These are phyloP conservation scores for Desoria tigrina DNA, from an alignment of 2,888 invertebrate species.

Conservation along the genomic window DNA sequence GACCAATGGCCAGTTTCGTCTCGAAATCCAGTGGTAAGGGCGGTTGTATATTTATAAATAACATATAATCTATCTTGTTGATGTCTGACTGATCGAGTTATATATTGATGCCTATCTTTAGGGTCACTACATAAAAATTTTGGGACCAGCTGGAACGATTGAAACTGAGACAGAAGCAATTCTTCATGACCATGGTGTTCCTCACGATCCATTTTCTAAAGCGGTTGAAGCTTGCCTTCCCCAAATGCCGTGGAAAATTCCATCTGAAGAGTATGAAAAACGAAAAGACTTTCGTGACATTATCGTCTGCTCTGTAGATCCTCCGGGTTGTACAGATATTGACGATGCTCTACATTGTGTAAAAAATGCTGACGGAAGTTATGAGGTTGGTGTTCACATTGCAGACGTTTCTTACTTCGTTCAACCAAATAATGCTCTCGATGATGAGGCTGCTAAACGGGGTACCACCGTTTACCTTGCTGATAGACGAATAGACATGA, in stretches of 20 bases:
- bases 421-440: constrained; percentile 85
- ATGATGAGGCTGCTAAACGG: constrained; percentile 87
- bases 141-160: constrained; percentile 90
- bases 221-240: constrained; percentile 91
- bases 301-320: constrained; percentile 93
- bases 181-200: constrained; percentile 93
- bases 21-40: constrained; percentile 74
- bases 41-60: not conserved
- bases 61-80: not conserved
- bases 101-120: too few relatives aligned
- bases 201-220: constrained; percentile 92
- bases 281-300: constrained; percentile 82
- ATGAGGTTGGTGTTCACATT: constrained; percentile 94
- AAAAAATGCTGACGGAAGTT: constrained; percentile 69
- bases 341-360: constrained; percentile 94
- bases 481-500: constrained; percentile 89
- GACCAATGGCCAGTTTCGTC: constrained; percentile 95
- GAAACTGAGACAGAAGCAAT: constrained; percentile 96
- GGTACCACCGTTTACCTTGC: constrained; percentile 96
- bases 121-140: constrained; percentile 91
- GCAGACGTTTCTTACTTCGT: constrained; percentile 99
- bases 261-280: constrained; percentile 73
- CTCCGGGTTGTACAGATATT: constrained; percentile 97
- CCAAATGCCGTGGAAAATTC: constrained; percentile 82
- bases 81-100: too few relatives aligned